A percentile compares a stretch with the other conserved stretches of the same genome.
These are phyloP conservation scores for Donacobius atricapilla DNA, from an alignment of 2,113 vertebrate genomes.

Conservation along the genomic window DNA sequence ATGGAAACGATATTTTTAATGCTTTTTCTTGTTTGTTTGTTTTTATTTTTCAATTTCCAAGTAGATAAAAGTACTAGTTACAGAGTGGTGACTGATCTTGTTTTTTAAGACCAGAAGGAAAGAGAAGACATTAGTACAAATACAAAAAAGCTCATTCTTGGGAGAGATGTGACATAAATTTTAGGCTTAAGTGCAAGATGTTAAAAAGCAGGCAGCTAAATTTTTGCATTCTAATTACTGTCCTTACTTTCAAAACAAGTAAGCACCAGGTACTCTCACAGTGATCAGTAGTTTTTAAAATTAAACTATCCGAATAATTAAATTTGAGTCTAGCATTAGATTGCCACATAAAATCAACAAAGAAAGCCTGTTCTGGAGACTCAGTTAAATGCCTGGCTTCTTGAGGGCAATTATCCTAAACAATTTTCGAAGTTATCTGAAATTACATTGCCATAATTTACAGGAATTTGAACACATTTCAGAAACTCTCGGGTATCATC, in stretches of 20 bases:
- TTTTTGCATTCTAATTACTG: background rate
- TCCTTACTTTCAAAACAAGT: background rate
- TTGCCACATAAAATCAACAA: background rate
- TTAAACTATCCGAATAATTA: background rate
- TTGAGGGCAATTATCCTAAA: background rate
- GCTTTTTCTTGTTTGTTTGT: background rate
- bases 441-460: background rate
- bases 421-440: background rate
- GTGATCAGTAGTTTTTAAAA: background rate
- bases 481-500: background rate
- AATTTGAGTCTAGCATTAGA: background rate
- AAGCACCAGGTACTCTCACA: background rate
- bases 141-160: background rate
- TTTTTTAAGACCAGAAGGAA: background rate
- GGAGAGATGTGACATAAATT: background rate
- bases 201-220: background rate
- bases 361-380: background rate
- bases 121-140: background rate
- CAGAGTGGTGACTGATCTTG: background rate
- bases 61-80: background rate
- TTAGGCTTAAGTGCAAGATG: background rate
- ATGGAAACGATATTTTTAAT: background rate
- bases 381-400: background rate
- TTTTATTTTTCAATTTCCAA: background rate
- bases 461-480: background rate